Evolutionary conservation across 2,113 vertebrate genomes (phyloP), one percentile per base, ranked within the genome.

Genomic region (Calyptommatus sinebrachiatus): DNA sequence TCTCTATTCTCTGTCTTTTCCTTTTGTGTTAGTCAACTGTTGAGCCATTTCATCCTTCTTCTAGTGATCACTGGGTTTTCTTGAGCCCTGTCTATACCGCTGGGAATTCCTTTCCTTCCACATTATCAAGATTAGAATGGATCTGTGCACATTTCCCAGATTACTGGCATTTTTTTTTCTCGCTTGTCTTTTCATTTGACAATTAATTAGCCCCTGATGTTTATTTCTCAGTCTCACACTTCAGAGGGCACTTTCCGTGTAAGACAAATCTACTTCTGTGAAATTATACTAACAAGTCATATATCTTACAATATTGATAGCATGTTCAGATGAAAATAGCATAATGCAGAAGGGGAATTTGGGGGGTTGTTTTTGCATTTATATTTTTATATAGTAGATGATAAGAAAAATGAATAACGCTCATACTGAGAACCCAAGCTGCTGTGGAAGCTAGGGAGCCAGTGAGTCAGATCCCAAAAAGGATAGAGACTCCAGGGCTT

Each of bases 351-450:
- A 86, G 61, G 74, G 18, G 71, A 66, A 50, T 35, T 45, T 28
- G 76, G 29, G 50, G 75, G 76, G 76, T 74, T 84, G 81, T 84
- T 81, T 91, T 84, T 91, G 86, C 91, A 91, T 93, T 92, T 90
- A 90, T 89, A 84, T 91, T 92, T 90, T 89, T 83, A 81, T 73
- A 78, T 82, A 85, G 82, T 88, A 88, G 89, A 87, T 88, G 84
- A 90, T 88, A 86, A 91, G 93, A 83, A 85, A 53, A 87, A 79
- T 83, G 68, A 82, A 61, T 70, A 69, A 69, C 90, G 91, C 76
- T 89, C 88, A 89, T 87, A 85, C 88, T 93, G 84, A 86, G 86
- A 93, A 88, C 88, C 89, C 89, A 88, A 90, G 92, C 91, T 93
- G 71, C 84, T 91, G 91, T 91, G 88, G 85, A 90, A 89, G 89